phyloP scores from a whole-genome alignment of 2,113 vertebrate species.

The Neotoma lepida region DNA sequence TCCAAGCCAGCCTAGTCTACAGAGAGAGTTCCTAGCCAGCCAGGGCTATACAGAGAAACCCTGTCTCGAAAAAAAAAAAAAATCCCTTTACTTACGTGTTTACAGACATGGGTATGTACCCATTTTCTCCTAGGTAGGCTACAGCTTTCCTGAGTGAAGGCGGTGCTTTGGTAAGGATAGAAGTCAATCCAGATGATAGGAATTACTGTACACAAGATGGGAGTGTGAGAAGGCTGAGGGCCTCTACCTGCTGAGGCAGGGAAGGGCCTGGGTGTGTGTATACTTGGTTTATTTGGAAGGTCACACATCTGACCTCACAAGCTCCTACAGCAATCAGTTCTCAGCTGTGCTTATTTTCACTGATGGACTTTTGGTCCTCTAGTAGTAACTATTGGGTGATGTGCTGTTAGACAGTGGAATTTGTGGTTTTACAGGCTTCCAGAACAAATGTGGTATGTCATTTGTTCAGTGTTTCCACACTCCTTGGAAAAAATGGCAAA shows the following conservation, averaged over 20 bases:
- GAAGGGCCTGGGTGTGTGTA: neutral
- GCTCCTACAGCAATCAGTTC: neutral
- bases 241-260: neutral
- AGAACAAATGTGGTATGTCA: neutral
- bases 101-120: neutral
- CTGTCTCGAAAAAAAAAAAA: neutral
- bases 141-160: neutral
- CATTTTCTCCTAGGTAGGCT: neutral
- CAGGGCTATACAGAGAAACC: neutral
- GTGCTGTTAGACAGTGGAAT: neutral
- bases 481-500: slow-evolving; percentile 6
- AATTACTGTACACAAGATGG: neutral
- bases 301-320: neutral
- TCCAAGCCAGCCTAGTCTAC: neutral
- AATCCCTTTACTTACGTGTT: neutral
- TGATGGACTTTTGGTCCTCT: slow-evolving; percentile 1
- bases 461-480: slow-evolving; percentile 43
- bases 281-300: neutral
- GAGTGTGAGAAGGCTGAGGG: neutral
- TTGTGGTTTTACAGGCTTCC: slow-evolving; percentile 16
- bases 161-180: neutral
- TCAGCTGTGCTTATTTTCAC: neutral
- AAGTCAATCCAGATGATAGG: neutral
- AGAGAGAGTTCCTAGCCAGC: too few relatives aligned
- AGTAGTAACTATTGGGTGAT: neutral